A percentile compares a stretch with the other conserved stretches of the same genome.
phyloP scores from a whole-genome alignment of 92 coral and sea anemone species.

The Heteractis magnifica region DNA sequence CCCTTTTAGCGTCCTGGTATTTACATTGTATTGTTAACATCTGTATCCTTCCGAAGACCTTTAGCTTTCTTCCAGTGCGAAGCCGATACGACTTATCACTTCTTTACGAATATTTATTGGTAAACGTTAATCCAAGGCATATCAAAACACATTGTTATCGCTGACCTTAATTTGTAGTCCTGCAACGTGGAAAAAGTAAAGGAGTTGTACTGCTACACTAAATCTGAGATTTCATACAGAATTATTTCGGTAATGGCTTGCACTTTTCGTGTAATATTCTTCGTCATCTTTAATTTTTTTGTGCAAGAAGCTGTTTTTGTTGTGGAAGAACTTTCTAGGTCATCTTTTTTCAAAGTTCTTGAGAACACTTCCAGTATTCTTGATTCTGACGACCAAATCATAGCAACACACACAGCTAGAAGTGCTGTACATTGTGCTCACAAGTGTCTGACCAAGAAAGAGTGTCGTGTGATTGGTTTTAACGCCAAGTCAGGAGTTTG shows the following conservation, averaged over 20 bases:
- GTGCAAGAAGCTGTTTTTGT: background rate
- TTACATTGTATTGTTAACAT: background rate
- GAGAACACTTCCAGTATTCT: background rate
- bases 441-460: slow-evolving; percentile 12
- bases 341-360: background rate
- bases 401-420: background rate
- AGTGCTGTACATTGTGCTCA: slow-evolving; percentile 17
- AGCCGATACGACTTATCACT: background rate
- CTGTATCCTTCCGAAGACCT: background rate
- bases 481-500: background rate
- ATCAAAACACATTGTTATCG: no score
- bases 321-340: background rate
- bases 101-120: background rate
- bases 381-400: background rate
- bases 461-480: slow-evolving; percentile 20
- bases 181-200: no score
- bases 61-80: background rate
- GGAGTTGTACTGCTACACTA: no score
- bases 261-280: background rate
- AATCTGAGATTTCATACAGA: no score
- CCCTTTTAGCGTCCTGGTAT: background rate
- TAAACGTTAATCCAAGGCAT: background rate
- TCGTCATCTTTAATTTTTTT: background rate
- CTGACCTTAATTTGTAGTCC: no score
- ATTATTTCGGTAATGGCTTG: background rate